Percentiles rank a stretch among this genome's conserved stretches.
These are phyloP conservation scores for Ferrisia virgata DNA, from an alignment of 2,888 invertebrate genomes.

Conservation along the genomic window DNA sequence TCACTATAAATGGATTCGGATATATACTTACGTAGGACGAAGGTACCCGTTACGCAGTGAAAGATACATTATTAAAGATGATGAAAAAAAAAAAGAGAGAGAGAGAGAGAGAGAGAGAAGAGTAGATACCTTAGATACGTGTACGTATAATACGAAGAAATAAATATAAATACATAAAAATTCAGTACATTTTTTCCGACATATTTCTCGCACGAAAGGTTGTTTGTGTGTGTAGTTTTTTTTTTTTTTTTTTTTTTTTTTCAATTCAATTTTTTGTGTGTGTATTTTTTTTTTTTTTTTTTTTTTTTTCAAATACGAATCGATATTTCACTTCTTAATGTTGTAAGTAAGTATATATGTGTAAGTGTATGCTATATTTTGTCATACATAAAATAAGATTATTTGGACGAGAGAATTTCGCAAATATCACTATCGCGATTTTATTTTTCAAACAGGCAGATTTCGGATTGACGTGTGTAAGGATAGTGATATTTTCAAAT, in stretches of 20 bases:
- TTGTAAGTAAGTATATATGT: too few species aligned
- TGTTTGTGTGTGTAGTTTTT: too few species aligned
- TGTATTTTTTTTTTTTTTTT: too few species aligned
- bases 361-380: not conserved
- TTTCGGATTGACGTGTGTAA: not conserved
- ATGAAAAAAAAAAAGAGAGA: not conserved
- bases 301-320: not conserved
- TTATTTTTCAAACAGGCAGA: not conserved
- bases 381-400: not conserved
- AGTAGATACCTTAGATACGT: not conserved
- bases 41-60: too few species aligned
- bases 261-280: too few species aligned
- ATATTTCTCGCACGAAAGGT: conserved; percentile 18
- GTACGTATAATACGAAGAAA: not conserved
- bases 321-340: not conserved
- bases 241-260: too few species aligned
- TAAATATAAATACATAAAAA: not conserved
- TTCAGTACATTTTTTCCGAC: not conserved
- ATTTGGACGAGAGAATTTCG: not conserved
- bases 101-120: too few species aligned
- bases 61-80: not conserved
- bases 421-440: not conserved
- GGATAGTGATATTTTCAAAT: not conserved
- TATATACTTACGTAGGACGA: too few species aligned
- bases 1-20: not conserved